Conservation (phyloP, 2,797 vertebrate genomes). For the Leucoraja ocellata region DNA sequence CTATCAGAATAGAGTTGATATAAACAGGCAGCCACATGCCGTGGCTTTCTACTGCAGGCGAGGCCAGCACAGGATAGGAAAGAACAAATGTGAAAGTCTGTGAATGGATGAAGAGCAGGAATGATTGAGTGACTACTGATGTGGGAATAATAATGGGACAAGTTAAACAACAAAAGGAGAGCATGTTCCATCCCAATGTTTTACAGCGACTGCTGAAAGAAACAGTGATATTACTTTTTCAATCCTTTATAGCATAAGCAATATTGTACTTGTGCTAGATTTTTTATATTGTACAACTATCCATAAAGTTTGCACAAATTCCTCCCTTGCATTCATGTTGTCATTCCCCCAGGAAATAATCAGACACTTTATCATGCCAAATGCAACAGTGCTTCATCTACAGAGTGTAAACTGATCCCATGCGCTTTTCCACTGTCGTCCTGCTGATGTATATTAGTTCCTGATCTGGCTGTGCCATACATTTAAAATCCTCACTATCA, state of each 20-base stretch:
- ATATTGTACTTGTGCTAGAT: not conserved
- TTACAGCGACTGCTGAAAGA: not conserved
- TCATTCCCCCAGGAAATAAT: not conserved
- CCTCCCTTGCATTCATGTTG: not conserved
- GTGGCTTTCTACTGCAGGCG: not conserved
- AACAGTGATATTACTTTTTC: not conserved
- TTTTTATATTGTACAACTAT: not conserved
- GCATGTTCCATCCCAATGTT: not conserved
- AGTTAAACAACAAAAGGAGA: no score
- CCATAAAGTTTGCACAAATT: not conserved
- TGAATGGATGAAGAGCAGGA: no score
- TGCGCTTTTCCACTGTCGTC: not conserved
- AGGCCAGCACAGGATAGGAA: no score
- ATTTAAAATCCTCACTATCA: no score
- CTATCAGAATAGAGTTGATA: not conserved
- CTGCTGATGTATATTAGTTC: no score
- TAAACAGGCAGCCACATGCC: not conserved
- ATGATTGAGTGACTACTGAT: no score
- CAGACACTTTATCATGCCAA: not conserved
- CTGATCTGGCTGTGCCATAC: no score
- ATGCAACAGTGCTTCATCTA: not conserved
- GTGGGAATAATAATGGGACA: no score
- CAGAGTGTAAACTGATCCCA: not conserved
- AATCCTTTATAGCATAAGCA: not conserved
- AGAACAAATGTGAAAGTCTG: not conserved